These are phyloP conservation scores for Drosophila suboccidentalis DNA, from an alignment of 2,888 invertebrate species.

Conservation along the genomic window DNA sequence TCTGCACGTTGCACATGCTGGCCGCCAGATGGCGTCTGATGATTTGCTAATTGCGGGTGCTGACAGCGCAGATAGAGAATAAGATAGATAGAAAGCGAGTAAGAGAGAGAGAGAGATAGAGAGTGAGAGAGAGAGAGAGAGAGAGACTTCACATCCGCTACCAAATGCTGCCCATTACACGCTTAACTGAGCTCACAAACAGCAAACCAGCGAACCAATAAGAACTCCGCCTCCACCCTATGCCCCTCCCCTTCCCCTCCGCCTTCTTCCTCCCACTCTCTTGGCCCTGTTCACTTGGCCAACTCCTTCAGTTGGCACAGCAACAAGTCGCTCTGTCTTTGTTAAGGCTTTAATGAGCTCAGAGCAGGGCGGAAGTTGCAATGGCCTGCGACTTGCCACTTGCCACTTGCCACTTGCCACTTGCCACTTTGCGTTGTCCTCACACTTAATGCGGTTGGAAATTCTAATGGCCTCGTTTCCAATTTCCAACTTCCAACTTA, in stretches of 20 bases:
- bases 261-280: not conserved
- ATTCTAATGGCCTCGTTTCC: conserved; percentile 62
- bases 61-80: conserved; percentile 27
- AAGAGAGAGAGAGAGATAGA: no score
- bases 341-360: conserved; percentile 64
- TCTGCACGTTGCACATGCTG: not conserved
- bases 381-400: conserved; percentile 21
- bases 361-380: conserved; percentile 61
- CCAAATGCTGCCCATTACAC: conserved; percentile 62
- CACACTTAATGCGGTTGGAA: conserved; percentile 62
- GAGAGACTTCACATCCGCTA: conserved; percentile 63
- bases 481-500: conserved; percentile 38
- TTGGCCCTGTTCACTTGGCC: not conserved
- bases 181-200: conserved; percentile 71
- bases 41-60: conserved; percentile 35
- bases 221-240: conserved; percentile 26
- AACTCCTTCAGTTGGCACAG: conserved; percentile 2
- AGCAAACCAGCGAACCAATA: conserved; percentile 65
- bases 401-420: conserved; percentile 15
- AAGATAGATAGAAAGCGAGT: no score
- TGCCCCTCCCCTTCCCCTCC: not conserved
- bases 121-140: not conserved
- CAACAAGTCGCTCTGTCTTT: conserved; percentile 31
- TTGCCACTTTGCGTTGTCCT: not conserved
- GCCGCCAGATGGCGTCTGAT: conserved; percentile 38